A percentile compares a stretch with the other conserved stretches of the same genome.
Conservation (phyloP, 2,888 invertebrate genomes). For the Anthrax anthrax region DNA sequence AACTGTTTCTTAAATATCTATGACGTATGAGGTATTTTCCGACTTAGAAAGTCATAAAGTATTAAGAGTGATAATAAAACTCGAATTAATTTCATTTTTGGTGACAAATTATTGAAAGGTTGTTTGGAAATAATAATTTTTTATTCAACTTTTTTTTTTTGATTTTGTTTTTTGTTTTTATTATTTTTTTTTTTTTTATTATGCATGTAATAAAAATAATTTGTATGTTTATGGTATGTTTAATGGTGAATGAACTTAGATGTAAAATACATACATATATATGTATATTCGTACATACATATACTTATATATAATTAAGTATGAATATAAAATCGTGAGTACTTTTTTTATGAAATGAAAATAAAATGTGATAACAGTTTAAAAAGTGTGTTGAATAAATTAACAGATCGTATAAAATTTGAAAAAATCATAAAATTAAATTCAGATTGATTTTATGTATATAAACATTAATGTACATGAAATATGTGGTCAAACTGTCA, state of each 20-base stretch:
- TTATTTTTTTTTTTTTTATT: background rate
- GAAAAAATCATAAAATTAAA: background rate
- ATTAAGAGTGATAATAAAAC: background rate
- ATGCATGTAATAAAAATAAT: background rate
- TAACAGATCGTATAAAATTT: background rate
- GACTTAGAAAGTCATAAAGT: background rate
- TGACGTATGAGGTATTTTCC: background rate
- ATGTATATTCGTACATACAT: no score
- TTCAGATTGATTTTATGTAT: background rate
- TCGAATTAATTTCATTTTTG: background rate
- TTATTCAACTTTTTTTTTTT: no score
- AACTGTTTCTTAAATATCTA: background rate
- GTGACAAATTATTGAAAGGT: background rate
- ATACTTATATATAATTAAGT: no score
- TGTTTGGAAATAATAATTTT: no score
- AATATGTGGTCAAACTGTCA: background rate
- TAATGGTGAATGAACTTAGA: background rate
- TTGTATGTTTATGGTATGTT: background rate
- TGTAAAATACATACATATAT: no score
- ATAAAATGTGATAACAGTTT: no score
- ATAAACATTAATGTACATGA: background rate
- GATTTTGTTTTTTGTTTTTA: background rate
- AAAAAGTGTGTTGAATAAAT: background rate
- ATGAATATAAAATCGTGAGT: no score
- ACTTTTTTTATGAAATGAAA: no score